These are phyloP conservation scores for Lanistes nyassanus DNA, from an alignment of 1,140 invertebrate genomes.

Conservation along the genomic window DNA sequence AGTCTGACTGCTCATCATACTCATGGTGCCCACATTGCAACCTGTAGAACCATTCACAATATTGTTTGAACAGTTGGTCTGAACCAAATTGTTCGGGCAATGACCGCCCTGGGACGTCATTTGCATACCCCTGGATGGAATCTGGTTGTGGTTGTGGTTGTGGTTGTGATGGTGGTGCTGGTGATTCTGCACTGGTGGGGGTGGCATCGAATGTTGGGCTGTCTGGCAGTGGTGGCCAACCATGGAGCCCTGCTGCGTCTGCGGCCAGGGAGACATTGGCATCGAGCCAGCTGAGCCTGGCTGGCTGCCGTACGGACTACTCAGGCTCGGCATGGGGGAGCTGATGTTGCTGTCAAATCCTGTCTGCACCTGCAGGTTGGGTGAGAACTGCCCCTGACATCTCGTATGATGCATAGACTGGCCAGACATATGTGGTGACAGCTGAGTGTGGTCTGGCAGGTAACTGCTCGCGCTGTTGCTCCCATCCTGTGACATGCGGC, in stretches of 20 bases:
- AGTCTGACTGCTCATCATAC: background rate
- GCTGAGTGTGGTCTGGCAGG: constrained; percentile 19
- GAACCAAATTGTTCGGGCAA: constrained; percentile 6
- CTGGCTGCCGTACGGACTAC: constrained; percentile 42
- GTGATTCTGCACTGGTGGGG: constrained; percentile 12
- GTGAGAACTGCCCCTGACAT: constrained; percentile 14
- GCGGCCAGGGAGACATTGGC: constrained; percentile 16
- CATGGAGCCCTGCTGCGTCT: constrained; percentile 28
- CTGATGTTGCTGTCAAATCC: constrained; percentile 41
- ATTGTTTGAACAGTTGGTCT: constrained; percentile 32
- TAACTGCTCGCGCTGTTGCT: constrained; percentile 23
- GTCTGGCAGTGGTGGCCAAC: constrained; percentile 8
- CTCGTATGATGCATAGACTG: constrained; percentile 19
- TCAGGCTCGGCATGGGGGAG: constrained; percentile 36
- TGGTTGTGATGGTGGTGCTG: constrained; percentile 28
- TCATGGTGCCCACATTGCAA: background rate
- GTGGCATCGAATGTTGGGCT: constrained; percentile 38
- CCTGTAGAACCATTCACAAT: background rate
- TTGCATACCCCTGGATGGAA: constrained; percentile 12
- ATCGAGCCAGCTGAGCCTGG: constrained; percentile 48
- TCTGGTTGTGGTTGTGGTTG: constrained; percentile 38
- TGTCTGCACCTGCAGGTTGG: constrained; percentile 43
- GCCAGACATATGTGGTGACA: constrained; percentile 7
- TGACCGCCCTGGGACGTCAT: background rate
- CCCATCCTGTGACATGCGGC: constrained; percentile 32